phyloP scores from a whole-genome alignment of 2,888 invertebrate genomes.

The Eristalis arbustorum region DNA sequence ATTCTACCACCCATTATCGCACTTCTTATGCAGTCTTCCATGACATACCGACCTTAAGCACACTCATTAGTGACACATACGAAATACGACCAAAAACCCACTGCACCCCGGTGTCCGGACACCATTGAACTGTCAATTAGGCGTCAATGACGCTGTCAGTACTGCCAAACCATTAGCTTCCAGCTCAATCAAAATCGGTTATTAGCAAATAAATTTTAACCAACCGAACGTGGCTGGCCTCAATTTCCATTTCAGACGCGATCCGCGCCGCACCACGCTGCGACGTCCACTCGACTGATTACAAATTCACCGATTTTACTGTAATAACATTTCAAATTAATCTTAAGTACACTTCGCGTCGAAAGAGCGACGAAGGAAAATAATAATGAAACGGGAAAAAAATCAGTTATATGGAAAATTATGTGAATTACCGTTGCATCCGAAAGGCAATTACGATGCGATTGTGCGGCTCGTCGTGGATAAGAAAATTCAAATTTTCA shows the following conservation, averaged over 20 bases:
- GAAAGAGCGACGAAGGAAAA: not conserved
- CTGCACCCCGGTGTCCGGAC: not conserved
- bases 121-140: not conserved
- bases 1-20: not conserved
- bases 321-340: conserved; percentile 1
- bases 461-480: not conserved
- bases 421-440: conserved; percentile 37
- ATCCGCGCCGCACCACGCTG: no score
- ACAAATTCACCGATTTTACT: not conserved
- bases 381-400: not conserved
- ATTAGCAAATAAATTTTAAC: conserved; percentile 10
- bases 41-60: not conserved
- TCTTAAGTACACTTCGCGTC: not conserved
- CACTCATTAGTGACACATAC: not conserved
- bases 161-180: not conserved
- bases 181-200: conserved; percentile 10
- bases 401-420: conserved; percentile 16
- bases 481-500: conserved; percentile 22
- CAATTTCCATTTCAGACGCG: not conserved
- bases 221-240: conserved; percentile 27
- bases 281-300: not conserved
- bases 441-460: not conserved
- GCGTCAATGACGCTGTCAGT: conserved; percentile 4
- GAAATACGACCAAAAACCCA: not conserved
- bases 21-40: not conserved